These are phyloP conservation scores for Hoplostethus atlanticus DNA, from an alignment of 2,797 vertebrate genomes.

Conservation along the genomic window DNA sequence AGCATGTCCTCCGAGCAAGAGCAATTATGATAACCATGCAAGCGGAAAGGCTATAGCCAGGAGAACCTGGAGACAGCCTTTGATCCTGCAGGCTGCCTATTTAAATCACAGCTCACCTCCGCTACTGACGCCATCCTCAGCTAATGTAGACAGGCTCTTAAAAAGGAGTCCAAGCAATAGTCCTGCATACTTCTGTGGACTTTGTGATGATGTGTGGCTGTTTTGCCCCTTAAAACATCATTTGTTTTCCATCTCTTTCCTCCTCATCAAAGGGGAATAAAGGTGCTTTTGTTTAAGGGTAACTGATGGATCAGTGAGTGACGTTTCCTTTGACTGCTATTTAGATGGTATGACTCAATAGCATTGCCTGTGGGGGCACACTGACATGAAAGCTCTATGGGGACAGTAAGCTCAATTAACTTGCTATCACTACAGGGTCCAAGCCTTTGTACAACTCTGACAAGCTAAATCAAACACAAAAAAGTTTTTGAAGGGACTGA, in stretches of 20 bases:
- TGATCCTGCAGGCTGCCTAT: constrained; percentile 73
- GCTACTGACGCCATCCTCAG: constrained; percentile 42
- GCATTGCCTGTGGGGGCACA: background rate
- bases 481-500: background rate
- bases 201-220: constrained; percentile 33
- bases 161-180: constrained; percentile 2
- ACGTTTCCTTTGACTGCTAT: constrained; percentile 23
- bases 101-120: constrained; percentile 74
- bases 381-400: background rate
- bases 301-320: background rate
- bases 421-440: constrained; percentile 26
- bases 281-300: constrained; percentile 33
- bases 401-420: constrained; percentile 24
- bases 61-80: constrained; percentile 64
- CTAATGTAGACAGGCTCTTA: constrained; percentile 39
- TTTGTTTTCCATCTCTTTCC: constrained; percentile 22
- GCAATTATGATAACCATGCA: constrained; percentile 79
- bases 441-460: constrained; percentile 13
- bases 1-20: constrained; percentile 76
- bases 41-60: constrained; percentile 73
- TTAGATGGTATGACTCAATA: constrained; percentile 19
- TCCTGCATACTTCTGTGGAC: constrained; percentile 14
- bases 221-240: constrained; percentile 13
- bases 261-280: constrained; percentile 42
- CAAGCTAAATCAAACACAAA: background rate